Percentiles rank a stretch among this genome's conserved stretches.
These are phyloP conservation scores for Dendrolimus pini DNA, from an alignment of 2,888 invertebrate species.

Conservation along the genomic window DNA sequence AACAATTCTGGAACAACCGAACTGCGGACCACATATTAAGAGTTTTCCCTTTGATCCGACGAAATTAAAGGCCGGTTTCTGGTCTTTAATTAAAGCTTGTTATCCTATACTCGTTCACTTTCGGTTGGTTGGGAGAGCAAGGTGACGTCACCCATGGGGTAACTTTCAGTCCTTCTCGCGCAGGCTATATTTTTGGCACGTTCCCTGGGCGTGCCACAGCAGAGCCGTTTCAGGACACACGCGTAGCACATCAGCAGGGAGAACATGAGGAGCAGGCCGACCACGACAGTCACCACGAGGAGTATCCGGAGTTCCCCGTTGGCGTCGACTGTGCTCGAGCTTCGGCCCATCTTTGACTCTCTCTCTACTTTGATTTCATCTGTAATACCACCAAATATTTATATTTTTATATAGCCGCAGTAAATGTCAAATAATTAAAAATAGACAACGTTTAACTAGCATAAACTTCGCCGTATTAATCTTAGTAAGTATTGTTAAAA, in stretches of 20 bases:
- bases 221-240: constrained; percentile 79
- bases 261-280: constrained; percentile 78
- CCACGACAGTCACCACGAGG: constrained; percentile 75
- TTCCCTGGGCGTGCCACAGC: constrained; percentile 74
- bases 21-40: neutral
- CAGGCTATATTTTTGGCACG: constrained; percentile 54
- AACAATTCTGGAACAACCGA: neutral
- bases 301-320: constrained; percentile 77
- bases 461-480: no score
- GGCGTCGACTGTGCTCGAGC: constrained; percentile 50
- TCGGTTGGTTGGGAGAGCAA: constrained; percentile 79
- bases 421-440: no score
- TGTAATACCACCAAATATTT: constrained; percentile 22
- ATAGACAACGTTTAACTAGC: no score
- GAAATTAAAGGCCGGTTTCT: neutral
- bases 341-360: constrained; percentile 51
- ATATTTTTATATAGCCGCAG: no score
- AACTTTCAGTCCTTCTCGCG: constrained; percentile 64
- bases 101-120: constrained; percentile 60
- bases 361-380: constrained; percentile 29
- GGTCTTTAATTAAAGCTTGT: neutral
- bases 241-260: constrained; percentile 81
- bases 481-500: no score
- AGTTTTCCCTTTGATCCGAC: neutral
- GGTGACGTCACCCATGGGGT: constrained; percentile 78